Evolutionary conservation across 2,113 vertebrate species (phyloP).

Genomic region (Phylloscopus whistleri): DNA sequence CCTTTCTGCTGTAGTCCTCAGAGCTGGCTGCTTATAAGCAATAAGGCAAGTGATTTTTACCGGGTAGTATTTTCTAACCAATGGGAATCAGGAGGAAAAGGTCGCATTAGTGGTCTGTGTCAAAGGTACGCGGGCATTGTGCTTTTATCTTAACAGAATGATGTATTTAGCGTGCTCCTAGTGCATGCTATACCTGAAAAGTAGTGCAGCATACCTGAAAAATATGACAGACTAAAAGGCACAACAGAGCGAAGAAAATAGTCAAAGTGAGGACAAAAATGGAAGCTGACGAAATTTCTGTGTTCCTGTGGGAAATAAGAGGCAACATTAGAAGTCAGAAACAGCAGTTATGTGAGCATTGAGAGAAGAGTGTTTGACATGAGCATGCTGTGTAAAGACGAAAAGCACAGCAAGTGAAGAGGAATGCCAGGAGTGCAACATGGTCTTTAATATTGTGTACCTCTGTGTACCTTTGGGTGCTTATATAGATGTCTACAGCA

Average conservation of each 20-base stretch:
- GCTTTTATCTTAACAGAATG: not conserved
- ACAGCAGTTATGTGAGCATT: not conserved
- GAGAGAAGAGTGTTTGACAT: not conserved
- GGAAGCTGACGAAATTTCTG: not conserved
- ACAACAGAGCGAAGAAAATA: not conserved
- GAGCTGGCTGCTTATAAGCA: not conserved
- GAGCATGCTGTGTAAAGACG: not conserved
- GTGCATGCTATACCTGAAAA: not conserved
- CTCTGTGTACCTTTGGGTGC: not conserved
- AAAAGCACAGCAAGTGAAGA: not conserved
- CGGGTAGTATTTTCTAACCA: not conserved
- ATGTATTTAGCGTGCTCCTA: not conserved
- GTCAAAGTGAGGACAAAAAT: not conserved
- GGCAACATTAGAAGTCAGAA: not conserved
- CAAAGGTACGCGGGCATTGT: not conserved
- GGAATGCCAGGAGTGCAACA: not conserved
- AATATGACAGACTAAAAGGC: not conserved
- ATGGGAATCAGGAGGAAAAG: not conserved
- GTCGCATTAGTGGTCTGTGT: not conserved
- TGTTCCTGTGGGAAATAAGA: not conserved
- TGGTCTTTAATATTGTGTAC: not conserved
- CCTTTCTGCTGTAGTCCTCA: not conserved
- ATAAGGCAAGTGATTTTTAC: not conserved
- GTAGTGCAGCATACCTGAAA: not conserved
- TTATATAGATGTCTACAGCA: not conserved